Base-by-base conservation (phyloP, 2,797 vertebrate species). In the Eulemur mongoz region DNA sequence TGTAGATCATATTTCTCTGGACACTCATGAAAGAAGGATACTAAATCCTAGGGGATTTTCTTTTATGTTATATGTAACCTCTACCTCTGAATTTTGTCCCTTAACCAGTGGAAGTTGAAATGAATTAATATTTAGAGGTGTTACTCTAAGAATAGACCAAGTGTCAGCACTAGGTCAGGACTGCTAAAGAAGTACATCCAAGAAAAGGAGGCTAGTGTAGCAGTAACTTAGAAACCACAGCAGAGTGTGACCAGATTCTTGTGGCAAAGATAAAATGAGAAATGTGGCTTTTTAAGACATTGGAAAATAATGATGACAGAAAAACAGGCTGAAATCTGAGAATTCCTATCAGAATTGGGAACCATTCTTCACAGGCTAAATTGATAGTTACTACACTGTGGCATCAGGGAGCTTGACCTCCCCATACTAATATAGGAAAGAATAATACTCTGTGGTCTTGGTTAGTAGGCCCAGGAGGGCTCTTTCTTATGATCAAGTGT, bases 281-380 rank as follows among this genome's bases (percentile, higher is more conserved):
- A 96, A 87, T 59, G 79, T 91, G 80, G 75, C 78, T 96, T 97
- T 95, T 82, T 91, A 94, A 94, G 90, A 96, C 93, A 92, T 52
- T 96, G 95, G 89, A 88, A 97, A 97, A 92, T 96, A 97, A 97
- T 94, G 91, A 93, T 94, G 89, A 94, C 86, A 95, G 92, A 84
- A 94, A 97, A 96, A 81, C 67, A 95, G 83, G 43, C 79, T 91
- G 96, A 93, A 97, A 97, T 93, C 73, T 93, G 95, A 97, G 96
- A 92, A 95, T 84, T 96, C 83, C 84, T 96, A 96, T 98, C 92
- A 95, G 85, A 30, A 91, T 45, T 72, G 67, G 76, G 86, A 97
- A 75, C 81, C 79, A 63, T 96, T 93, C 93, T 91, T 96, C 80
- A 91, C 48, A 78, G 80, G 82, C 94, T 57, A 96, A 97, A 97